Evolutionary conservation across 2,797 vertebrate genomes (phyloP), one percentile per base, ranked within the genome.

Genomic region (Peromyscus attwateri): DNA sequence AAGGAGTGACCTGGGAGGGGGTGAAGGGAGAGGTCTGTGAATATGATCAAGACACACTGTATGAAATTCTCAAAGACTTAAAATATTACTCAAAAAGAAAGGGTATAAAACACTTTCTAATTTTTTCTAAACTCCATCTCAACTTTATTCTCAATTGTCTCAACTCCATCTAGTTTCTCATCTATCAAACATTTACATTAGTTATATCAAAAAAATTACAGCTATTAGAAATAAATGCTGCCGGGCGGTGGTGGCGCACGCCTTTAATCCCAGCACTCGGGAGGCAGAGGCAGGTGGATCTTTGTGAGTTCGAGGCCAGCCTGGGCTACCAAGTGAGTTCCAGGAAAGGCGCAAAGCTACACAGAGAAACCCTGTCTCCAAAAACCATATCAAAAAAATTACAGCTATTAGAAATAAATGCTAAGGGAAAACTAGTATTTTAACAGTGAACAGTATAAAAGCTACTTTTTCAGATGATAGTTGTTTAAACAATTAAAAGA

Each of bases 401-500:
- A 88, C 21, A 60, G 19, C 37, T 55, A 84, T 2, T 93, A 55
- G 27, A 68, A 85, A 76, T 62, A 64, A 13, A 37, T 82, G 34
- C 52, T 66, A 87, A 57, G 37, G 17, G 4, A 88, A 89, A 80
- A 91, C 6, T 68, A 85, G 43, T 49, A 9, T 68, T 91, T 91
- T 77, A 91, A 94, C 40, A 64, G 87, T 64, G 1, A 93, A 34
- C 77, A 92, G 10, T 79, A 93, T 57, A 95, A 87, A 88, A 83
- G 16, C 9, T 76, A 23, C 57, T 93, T 83, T 70, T 82, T 87
- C 9, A 60, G 55, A 68, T 93, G 68, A 40, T 73, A 77, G 10
- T 91, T 64, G 76, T 91, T 81, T 81, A 92, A 97, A 83, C 31
- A 64, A 7, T 64, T 94, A 82, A 85, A 52, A 85, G 10, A 75